Base-by-base conservation (phyloP, 2,113 vertebrate genomes). In the Cyphomyrus discorhynchus region DNA sequence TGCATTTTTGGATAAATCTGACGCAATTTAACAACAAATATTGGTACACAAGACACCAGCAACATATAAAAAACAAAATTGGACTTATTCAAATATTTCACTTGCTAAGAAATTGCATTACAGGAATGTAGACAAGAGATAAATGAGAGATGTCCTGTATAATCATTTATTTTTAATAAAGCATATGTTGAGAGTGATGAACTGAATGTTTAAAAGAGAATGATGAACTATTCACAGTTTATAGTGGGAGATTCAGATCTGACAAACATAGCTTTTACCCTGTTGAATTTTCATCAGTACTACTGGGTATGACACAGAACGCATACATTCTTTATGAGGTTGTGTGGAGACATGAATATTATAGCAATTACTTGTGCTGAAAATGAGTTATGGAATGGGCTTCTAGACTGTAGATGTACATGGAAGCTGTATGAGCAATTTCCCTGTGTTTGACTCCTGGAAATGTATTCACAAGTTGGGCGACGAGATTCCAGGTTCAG, bases 91-190 rank as follows among this genome's bases (percentile, higher is more conserved):
- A 77, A 15, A 42, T 19, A 80, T 80, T 80, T 80, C 74, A 2
- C 74, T 80, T 80, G 13, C 74, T 42, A 42, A 35, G 35, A 80
- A 80, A 84, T 24, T 21, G n/a, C 21, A 45, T 47, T 46, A 84
- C 82, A 24, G 82, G 8, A 21, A 47, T 3, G 39, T 9, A 46
- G 82, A 84, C 42, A 47, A 84, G 19, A 19, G 82, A 47, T 84
- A 47, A 84, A 84, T 24, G 45, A 84, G 2, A n/a, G 42, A 46
- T 42, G 45, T 46, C 74, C 74, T 80, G 27, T 45, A 70, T 82
- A 45, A 82, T 82, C 42, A 45, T 82, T 82, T 82, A 82, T 82
- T 82, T 82, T 82, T 82, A 42, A 82, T 42, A 82, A 82, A 82
- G 77, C 77, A 82, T 82, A 82, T 82, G 77, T 82, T 82, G 39